Base-by-base conservation (phyloP, 2,113 vertebrate species). In the Callipepla squamata region DNA sequence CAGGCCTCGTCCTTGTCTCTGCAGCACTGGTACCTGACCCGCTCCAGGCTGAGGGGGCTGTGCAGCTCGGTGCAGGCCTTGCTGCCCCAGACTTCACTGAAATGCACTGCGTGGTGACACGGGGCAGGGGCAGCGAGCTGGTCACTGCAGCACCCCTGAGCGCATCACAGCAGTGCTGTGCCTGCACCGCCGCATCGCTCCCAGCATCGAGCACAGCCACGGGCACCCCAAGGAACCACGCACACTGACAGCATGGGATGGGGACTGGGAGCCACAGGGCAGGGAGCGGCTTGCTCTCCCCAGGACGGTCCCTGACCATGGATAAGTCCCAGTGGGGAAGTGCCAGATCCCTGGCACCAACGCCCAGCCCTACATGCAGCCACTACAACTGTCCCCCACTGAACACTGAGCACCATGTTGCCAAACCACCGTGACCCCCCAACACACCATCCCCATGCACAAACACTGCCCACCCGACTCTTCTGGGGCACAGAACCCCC, bases 361-460 rank as follows among this genome's bases (percentile, higher is more conserved):
- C 53, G 26, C 40, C 45, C 80, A 51, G 40, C 1, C 2, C 28
- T 15, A 47, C 3, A 7, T 23, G 44, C 23, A n/a, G 66, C 66
- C 7, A 13, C 66, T 8, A 22, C n/a, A 7, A 23, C n/a, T 20
- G 44, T 34, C 10, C 5, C 25, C 57, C 17, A 58, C 26, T 91
- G 51, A 36, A n/a, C 13, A 19, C 34, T 0, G 0, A 81, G 26
- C 53, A 48, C 28, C n/a, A 44, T 25, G 40, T 82, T 36, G 38
- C 4, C 6, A n/a, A 11, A 59, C 11, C 4, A 0, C 69, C 44
- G 42, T 8, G 72, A 40, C 5, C 1, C 2, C 26, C 26, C 13
- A 40, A 40, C 12, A 3, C 1, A 45, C 2, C 22, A 40, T 79
- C 45, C 28, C 65, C 87, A 75, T 70, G 84, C 91, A 75, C 69